Conservation (phyloP, 2,113 vertebrate species). For the Neodontobutis hainanensis region DNA sequence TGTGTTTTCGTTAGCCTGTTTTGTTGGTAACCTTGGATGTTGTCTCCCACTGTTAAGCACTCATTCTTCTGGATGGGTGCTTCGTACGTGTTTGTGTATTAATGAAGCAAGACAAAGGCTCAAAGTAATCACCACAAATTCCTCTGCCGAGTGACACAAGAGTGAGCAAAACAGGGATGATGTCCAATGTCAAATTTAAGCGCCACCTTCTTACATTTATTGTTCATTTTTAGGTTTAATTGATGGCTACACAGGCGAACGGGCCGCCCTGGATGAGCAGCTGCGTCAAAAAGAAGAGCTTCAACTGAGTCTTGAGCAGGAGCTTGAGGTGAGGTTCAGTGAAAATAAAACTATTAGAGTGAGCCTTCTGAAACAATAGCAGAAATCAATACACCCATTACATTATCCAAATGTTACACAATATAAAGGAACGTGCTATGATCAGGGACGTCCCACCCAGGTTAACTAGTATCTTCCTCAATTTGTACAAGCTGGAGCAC, state of each 20-base stretch:
- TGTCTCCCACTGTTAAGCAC: conserved; percentile 18
- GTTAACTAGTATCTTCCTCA: neutral
- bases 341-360: conserved; percentile 4
- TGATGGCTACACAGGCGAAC: conserved; percentile 93
- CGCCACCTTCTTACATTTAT: neutral
- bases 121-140: conserved; percentile 6
- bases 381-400: neutral
- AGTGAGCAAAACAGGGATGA: neutral
- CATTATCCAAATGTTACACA: neutral
- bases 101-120: conserved; percentile 1
- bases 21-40: conserved; percentile 39
- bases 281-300: conserved; percentile 87
- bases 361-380: neutral
- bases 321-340: conserved; percentile 77
- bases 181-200: neutral
- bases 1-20: conserved; percentile 6
- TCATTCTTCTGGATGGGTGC: conserved; percentile 32
- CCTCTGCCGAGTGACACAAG: neutral
- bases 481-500: neutral
- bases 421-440: neutral
- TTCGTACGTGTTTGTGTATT: neutral
- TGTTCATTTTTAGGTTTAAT: conserved; percentile 81
- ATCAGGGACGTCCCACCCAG: neutral
- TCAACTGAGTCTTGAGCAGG: conserved; percentile 87
- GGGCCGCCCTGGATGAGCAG: conserved; percentile 85